Percentiles rank a stretch among this genome's conserved stretches.
These are phyloP conservation scores for Seriola rivoliana DNA, from an alignment of 2,113 vertebrate species.

Conservation along the genomic window DNA sequence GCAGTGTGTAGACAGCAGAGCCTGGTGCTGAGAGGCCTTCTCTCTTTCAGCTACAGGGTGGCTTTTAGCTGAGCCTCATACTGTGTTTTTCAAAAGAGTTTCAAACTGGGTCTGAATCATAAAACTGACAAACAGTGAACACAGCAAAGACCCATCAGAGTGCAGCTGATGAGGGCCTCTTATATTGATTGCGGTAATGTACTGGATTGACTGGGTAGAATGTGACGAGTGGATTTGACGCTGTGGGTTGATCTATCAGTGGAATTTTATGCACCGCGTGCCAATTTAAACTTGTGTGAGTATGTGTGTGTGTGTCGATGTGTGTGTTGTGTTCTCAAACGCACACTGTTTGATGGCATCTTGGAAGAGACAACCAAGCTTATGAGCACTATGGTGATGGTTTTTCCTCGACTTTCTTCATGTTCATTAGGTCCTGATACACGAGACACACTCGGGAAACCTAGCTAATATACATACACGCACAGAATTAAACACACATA, in stretches of 20 bases:
- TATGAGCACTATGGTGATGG: conserved; percentile 80
- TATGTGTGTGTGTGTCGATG: background rate
- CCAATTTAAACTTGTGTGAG: background rate
- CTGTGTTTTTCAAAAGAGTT: conserved; percentile 54
- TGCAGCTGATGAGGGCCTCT: conserved; percentile 51
- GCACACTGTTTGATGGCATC: background rate
- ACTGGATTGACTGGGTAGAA: conserved; percentile 52
- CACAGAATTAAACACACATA: background rate
- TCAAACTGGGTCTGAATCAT: conserved; percentile 60
- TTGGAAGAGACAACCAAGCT: conserved; percentile 53
- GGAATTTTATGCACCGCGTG: conserved; percentile 4
- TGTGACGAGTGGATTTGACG: conserved; percentile 17
- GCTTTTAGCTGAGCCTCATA: conserved; percentile 65
- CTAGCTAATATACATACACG: conserved; percentile 43
- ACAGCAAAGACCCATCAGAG: conserved; percentile 52
- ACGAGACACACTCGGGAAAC: conserved; percentile 80
- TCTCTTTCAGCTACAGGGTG: conserved; percentile 49
- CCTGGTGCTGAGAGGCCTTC: conserved; percentile 46
- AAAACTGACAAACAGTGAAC: conserved; percentile 54
- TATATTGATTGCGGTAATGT: conserved; percentile 63
- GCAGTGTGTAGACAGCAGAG: conserved; percentile 29
- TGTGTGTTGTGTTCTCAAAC: background rate
- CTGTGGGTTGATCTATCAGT: conserved; percentile 23
- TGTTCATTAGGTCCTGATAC: conserved; percentile 84
- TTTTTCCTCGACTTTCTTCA: conserved; percentile 64